Evolutionary conservation across 2,113 vertebrate species (phyloP).

Genomic region (Donacobius atricapilla): DNA sequence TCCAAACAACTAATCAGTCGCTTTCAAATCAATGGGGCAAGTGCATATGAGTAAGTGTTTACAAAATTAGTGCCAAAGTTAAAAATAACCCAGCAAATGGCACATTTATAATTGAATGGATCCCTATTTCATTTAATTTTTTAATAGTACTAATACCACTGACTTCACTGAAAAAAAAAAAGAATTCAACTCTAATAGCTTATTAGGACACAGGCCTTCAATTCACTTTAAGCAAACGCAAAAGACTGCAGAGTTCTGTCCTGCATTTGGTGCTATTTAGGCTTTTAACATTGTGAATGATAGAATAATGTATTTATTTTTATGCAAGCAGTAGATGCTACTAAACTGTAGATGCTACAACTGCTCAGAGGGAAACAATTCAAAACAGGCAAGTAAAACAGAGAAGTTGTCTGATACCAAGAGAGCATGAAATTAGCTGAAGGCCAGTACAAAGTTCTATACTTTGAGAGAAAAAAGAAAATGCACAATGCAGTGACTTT

Average conservation of each 20-base stretch:
- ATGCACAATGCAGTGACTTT: neutral
- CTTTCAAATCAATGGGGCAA: neutral
- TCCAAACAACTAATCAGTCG: neutral
- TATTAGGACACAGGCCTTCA: neutral
- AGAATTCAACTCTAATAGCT: neutral
- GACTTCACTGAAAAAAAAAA: neutral
- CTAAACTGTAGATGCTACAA: neutral
- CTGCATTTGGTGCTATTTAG: neutral
- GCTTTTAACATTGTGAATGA: neutral
- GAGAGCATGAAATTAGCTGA: neutral
- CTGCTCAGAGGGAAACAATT: neutral
- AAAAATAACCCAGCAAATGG: constrained; percentile 5
- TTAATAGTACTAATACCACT: neutral
- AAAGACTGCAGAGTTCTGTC: neutral
- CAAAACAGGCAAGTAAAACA: neutral
- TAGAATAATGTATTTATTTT: neutral
- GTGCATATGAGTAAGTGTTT: neutral
- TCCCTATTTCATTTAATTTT: neutral
- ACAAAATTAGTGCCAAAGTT: neutral
- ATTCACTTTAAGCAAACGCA: neutral
- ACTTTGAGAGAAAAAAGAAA: neutral
- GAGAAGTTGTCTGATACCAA: neutral
- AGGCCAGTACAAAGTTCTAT: neutral
- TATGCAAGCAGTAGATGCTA: neutral
- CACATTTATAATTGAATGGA: neutral